These are phyloP conservation scores for Silvanus unidentatus DNA, from an alignment of 2,888 invertebrate genomes.

Conservation along the genomic window DNA sequence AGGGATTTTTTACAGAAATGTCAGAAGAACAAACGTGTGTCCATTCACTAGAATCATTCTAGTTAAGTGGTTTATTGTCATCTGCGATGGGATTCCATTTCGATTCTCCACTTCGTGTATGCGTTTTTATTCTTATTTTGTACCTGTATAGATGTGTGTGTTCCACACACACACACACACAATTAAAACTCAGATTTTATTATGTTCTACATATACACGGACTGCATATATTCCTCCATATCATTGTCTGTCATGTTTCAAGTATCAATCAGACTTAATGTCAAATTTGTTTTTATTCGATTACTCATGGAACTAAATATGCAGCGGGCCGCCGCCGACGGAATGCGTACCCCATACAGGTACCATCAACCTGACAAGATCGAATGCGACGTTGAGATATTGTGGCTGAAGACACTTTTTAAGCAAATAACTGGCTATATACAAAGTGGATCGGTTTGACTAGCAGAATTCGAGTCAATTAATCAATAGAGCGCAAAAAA, in stretches of 20 bases:
- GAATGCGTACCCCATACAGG: slow-evolving; percentile 10
- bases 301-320: slow-evolving; percentile 24
- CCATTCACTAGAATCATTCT: slow-evolving; percentile 45
- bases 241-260: slow-evolving; percentile 32
- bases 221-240: slow-evolving; percentile 18
- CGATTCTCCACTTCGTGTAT: slow-evolving; percentile 10
- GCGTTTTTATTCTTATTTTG: slow-evolving; percentile 10
- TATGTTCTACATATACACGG: too few relatives aligned
- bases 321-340: slow-evolving; percentile 13
- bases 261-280: slow-evolving; percentile 43
- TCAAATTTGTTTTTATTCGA: slow-evolving; percentile 41
- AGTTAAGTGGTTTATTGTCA: slow-evolving; percentile 48
- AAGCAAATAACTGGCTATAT: too few relatives aligned
- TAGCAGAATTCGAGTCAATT: too few relatives aligned
- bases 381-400: neutral
- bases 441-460: too few relatives aligned
- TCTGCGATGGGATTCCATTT: slow-evolving; percentile 35
- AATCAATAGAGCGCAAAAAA: too few relatives aligned
- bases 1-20: slow-evolving; percentile 37
- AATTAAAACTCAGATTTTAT: too few relatives aligned
- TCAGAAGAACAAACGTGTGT: slow-evolving; percentile 45
- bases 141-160: neutral
- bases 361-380: slow-evolving; percentile 5
- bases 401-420: neutral
- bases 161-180: too few relatives aligned